Evolutionary conservation across 2,888 invertebrate species (phyloP).

Genomic region (Athrips mouffetella): DNA sequence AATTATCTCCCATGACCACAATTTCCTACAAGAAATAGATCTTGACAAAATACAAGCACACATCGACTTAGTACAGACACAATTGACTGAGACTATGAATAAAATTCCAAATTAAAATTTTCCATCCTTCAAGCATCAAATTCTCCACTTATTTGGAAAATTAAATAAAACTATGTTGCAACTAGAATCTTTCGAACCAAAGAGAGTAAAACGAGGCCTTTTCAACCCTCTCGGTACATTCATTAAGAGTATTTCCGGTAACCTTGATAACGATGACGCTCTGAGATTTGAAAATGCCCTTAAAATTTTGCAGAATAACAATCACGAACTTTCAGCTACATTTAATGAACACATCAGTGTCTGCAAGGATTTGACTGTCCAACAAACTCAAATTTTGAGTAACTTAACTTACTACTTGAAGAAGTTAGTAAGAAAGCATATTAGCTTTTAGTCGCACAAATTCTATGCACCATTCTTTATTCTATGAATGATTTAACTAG

Average conservation of each 20-base stretch:
- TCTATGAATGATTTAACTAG: slow-evolving; percentile 11
- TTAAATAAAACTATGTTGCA: background rate
- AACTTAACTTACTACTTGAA: background rate
- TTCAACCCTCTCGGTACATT: too few species aligned
- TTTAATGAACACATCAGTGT: background rate
- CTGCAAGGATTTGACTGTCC: background rate
- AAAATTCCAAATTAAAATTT: too few species aligned
- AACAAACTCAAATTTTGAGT: background rate
- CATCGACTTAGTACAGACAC: background rate
- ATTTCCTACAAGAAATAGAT: background rate
- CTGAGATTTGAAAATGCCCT: background rate
- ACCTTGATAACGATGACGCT: too few species aligned
- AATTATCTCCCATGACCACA: too few species aligned
- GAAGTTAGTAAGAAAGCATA: slow-evolving; percentile 1
- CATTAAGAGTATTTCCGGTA: too few species aligned
- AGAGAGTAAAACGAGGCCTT: background rate
- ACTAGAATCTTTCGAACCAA: slow-evolving; percentile 1
- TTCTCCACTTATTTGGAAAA: background rate
- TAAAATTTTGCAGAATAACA: background rate
- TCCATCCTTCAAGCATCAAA: too few species aligned
- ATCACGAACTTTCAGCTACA: too few species aligned
- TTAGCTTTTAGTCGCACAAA: slow-evolving; percentile 6
- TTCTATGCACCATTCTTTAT: slow-evolving; percentile 5
- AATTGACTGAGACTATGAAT: too few species aligned
- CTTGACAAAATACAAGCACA: background rate